Conservation (phyloP, 30 jellyfish, hydroid and myxozoan species). For the Cassiopea andromeda region DNA sequence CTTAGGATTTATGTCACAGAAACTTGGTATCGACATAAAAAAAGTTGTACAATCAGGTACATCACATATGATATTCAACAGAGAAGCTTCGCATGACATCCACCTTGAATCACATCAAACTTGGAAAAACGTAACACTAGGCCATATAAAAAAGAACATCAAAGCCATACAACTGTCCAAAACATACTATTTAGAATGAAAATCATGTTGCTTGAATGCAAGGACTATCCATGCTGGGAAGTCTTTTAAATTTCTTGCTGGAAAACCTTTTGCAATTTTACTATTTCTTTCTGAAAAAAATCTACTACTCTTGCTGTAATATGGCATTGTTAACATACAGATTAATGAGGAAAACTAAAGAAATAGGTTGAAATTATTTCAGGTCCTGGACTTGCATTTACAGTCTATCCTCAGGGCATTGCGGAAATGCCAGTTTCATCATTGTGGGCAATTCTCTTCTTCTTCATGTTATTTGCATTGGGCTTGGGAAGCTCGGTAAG, state of each 20-base stretch:
- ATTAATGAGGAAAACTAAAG: not conserved
- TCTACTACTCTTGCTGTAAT: not conserved
- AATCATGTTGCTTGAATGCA: too few species aligned
- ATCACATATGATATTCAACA: not conserved
- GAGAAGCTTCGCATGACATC: too few species aligned
- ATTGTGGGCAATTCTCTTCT: constrained; percentile 77
- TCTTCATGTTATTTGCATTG: constrained; percentile 72
- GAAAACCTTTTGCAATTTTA: too few species aligned
- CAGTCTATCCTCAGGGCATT: constrained; percentile 77
- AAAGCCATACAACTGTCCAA: too few species aligned
- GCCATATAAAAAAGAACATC: too few species aligned
- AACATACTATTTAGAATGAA: too few species aligned
- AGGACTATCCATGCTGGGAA: too few species aligned
- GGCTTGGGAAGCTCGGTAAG: constrained; percentile 81
- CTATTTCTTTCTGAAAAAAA: too few species aligned
- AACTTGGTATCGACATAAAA: constrained; percentile 57
- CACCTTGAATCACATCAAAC: too few species aligned
- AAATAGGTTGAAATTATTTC: not conserved
- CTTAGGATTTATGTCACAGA: constrained; percentile 79
- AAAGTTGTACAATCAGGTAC: constrained; percentile 78
- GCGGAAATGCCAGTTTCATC: constrained; percentile 75
- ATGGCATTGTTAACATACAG: not conserved
- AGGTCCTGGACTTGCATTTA: constrained; percentile 86
- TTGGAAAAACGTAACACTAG: too few species aligned
- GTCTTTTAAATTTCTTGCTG: too few species aligned